These are phyloP conservation scores for Chrysodeixis includens DNA, from an alignment of 2,888 invertebrate genomes.

Conservation along the genomic window DNA sequence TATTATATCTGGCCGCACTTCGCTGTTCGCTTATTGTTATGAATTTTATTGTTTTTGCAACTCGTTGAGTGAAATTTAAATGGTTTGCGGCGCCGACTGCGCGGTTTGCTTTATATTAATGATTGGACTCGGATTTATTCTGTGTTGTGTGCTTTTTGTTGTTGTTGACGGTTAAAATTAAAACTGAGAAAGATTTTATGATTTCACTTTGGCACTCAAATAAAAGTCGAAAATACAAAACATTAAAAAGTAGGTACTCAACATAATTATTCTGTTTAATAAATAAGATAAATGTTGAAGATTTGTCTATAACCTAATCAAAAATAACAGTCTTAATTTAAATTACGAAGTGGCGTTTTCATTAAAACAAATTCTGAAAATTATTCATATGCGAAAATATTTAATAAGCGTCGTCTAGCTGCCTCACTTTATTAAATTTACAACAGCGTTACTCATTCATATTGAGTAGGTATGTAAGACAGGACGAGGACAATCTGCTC, in stretches of 20 bases:
- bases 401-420: not conserved
- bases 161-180: no score
- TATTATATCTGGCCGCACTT: not conserved
- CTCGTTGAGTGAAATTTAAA: not conserved
- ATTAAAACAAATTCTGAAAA: not conserved
- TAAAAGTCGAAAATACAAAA: no score
- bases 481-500: conserved; percentile 26
- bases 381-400: not conserved
- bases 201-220: no score
- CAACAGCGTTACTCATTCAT: conserved; percentile 24
- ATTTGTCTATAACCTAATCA: no score
- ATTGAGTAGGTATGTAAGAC: conserved; percentile 14
- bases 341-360: not conserved
- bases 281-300: no score
- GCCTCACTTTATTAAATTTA: conserved; percentile 15
- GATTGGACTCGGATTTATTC: not conserved
- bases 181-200: no score
- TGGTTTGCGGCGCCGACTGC: conserved; percentile 4
- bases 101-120: conserved; percentile 1
- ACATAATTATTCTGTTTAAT: no score
- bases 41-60: not conserved
- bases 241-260: no score
- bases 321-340: not conserved
- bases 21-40: not conserved
- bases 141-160: not conserved